These are phyloP conservation scores for Byasa hedistus DNA, from an alignment of 2,888 invertebrate genomes.

Conservation along the genomic window DNA sequence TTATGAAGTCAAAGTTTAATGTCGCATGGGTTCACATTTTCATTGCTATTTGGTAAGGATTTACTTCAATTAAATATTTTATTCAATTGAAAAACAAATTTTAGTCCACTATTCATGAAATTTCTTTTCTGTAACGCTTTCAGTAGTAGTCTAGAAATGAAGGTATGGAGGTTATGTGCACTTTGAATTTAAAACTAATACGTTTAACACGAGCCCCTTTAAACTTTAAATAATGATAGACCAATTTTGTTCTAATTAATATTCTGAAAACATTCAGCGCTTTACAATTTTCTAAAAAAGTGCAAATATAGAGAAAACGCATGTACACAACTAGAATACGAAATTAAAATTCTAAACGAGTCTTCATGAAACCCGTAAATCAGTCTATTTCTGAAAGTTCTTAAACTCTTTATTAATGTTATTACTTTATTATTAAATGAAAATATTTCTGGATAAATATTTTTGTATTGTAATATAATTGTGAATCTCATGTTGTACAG, in stretches of 20 bases:
- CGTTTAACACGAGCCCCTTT: background rate
- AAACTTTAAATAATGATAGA: constrained; percentile 14
- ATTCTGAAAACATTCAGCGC: constrained; percentile 27
- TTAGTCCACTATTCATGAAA: background rate
- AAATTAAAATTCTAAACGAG: constrained; percentile 8
- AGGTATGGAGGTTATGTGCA: constrained; percentile 7
- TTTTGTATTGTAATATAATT: background rate
- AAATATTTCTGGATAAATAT: background rate
- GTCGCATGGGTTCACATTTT: no score
- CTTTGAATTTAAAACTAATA: constrained; percentile 7
- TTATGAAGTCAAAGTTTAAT: no score
- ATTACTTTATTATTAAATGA: background rate
- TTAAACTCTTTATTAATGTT: background rate
- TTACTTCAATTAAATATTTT: no score
- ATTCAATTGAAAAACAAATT: no score
- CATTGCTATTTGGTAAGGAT: no score
- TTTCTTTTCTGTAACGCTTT: background rate
- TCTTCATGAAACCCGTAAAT: constrained; percentile 21
- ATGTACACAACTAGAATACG: constrained; percentile 23
- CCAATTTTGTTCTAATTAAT: constrained; percentile 15
- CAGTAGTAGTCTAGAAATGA: background rate
- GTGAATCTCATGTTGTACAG: background rate
- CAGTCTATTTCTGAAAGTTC: background rate
- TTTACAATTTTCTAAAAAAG: constrained; percentile 30
- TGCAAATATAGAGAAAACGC: constrained; percentile 29